phyloP scores from a whole-genome alignment of 2,797 vertebrate species.

The Myotis daubentonii region DNA sequence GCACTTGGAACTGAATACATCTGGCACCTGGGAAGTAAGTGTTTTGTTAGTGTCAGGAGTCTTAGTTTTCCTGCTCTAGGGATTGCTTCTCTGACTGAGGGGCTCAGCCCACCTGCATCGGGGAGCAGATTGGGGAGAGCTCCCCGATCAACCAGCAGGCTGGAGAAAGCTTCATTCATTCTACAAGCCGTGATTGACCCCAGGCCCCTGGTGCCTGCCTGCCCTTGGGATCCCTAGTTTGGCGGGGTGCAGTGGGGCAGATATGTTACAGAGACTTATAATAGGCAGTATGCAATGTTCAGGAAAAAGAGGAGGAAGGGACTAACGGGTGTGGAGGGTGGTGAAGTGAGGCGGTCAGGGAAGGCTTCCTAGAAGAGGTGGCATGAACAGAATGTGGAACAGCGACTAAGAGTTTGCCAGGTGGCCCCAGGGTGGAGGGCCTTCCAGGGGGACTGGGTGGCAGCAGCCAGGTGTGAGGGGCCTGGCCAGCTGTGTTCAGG shows the following conservation, averaged over 20 bases:
- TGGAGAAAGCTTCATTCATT: not conserved
- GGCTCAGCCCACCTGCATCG: not conserved
- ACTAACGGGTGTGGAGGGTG: accelerated
- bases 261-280: not conserved
- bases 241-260: not conserved
- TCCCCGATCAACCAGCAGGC: too few species aligned
- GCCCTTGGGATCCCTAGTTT: not conserved
- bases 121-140: not conserved
- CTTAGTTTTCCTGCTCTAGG: not conserved
- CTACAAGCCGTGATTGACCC: not conserved
- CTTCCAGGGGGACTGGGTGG: not conserved
- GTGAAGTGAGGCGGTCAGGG: not conserved
- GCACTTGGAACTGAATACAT: not conserved
- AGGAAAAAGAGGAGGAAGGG: not conserved
- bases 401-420: not conserved
- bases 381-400: not conserved
- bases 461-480: not conserved
- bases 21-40: not conserved
- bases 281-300: not conserved
- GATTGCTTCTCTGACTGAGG: not conserved
- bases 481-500: not conserved
- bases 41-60: not conserved
- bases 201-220: not conserved
- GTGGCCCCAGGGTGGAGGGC: not conserved
- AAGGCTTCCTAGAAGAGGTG: not conserved